Evolutionary conservation across 2,113 vertebrate species (phyloP).

Genomic region (Rhadina sibilatrix): DNA sequence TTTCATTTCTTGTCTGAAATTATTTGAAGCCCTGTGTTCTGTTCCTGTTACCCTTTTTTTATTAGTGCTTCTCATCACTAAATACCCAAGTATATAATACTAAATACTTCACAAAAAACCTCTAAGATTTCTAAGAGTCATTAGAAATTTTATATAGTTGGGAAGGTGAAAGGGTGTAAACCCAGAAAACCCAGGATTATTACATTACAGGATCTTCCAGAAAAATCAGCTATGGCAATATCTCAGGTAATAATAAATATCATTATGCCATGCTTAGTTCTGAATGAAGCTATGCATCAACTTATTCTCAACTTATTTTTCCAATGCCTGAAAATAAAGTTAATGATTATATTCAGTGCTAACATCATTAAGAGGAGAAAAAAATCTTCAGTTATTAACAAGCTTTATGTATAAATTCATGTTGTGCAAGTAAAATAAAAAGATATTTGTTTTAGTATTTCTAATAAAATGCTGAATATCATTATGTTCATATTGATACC

Average conservation of each 20-base stretch:
- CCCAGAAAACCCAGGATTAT: neutral
- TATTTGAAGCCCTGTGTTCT: neutral
- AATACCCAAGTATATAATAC: neutral
- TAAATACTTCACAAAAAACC: neutral
- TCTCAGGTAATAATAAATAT: neutral
- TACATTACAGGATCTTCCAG: neutral
- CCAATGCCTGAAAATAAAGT: conserved; percentile 1
- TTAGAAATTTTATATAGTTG: neutral
- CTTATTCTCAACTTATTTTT: neutral
- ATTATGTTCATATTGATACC: neutral
- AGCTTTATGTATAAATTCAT: neutral
- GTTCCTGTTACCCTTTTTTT: neutral
- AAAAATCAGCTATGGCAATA: neutral
- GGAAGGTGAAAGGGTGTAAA: neutral
- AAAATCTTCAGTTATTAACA: conserved; percentile 25
- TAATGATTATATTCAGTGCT: conserved; percentile 6
- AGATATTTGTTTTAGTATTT: neutral
- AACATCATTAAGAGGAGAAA: conserved; percentile 24
- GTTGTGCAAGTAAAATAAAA: neutral
- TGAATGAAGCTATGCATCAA: neutral
- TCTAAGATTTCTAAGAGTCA: too few species aligned
- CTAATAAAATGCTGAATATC: neutral
- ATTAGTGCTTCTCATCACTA: neutral
- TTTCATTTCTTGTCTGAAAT: neutral
- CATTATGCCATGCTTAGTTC: neutral